Evolutionary conservation across 2,113 vertebrate genomes (phyloP).

Genomic region (Leucoraja erinaceus): DNA sequence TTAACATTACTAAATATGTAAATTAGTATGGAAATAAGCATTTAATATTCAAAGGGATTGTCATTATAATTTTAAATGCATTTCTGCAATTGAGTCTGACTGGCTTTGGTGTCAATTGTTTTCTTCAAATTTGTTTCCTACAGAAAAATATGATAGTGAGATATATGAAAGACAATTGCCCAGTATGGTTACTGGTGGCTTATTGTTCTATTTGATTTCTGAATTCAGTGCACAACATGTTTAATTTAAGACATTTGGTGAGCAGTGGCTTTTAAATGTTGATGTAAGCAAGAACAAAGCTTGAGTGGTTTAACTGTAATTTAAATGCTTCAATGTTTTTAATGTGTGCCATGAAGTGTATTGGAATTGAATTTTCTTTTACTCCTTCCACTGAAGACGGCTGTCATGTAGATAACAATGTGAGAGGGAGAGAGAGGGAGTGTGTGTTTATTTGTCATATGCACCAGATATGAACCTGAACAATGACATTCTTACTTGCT

Average conservation of each 20-base stretch:
- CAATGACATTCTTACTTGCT: too few relatives aligned
- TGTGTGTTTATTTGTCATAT: too few relatives aligned
- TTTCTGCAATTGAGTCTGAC: not conserved
- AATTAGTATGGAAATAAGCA: not conserved
- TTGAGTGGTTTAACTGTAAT: not conserved
- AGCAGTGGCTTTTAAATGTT: not conserved
- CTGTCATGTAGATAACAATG: not conserved
- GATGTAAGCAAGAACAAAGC: not conserved
- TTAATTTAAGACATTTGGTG: not conserved
- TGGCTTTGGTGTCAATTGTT: not conserved
- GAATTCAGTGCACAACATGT: not conserved
- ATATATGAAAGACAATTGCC: not conserved
- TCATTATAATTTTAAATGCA: not conserved
- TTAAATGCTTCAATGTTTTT: not conserved
- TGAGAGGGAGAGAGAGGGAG: too few relatives aligned
- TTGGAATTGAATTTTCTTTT: not conserved
- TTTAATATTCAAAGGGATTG: slow-evolving; percentile 28
- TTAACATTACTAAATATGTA: slow-evolving; percentile 29
- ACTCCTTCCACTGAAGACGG: not conserved
- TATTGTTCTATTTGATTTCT: not conserved
- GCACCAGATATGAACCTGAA: too few relatives aligned
- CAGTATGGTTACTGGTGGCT: not conserved
- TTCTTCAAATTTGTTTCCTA: not conserved
- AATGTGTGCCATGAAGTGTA: not conserved
- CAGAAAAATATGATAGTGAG: not conserved